These are phyloP conservation scores for human DNA, from an alignment of 2,113 vertebrate species.

Conservation along the genomic window GRCh38 chr4:36454501-36455000, in stretches of 20 bases:
- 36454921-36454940: background rate
- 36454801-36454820: background rate
- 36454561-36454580: background rate
- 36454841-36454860: background rate
- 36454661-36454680: background rate
- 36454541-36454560: background rate
- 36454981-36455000: background rate
- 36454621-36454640: background rate
- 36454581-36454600: background rate
- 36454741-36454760: background rate
- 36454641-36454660: background rate
- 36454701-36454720: background rate
- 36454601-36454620: background rate
- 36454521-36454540: background rate
- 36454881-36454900: background rate
- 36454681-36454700: background rate
- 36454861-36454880: background rate
- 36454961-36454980: background rate
- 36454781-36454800: background rate
- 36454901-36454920: background rate
- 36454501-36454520: background rate
- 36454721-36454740: no score
- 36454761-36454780: background rate
- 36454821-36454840: background rate
- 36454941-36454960: slow-evolving; percentile 4